A percentile compares a stretch with the other conserved stretches of the same genome.
Conservation (phyloP, 1,140 invertebrate species). For the Lepidurus packardi region DNA sequence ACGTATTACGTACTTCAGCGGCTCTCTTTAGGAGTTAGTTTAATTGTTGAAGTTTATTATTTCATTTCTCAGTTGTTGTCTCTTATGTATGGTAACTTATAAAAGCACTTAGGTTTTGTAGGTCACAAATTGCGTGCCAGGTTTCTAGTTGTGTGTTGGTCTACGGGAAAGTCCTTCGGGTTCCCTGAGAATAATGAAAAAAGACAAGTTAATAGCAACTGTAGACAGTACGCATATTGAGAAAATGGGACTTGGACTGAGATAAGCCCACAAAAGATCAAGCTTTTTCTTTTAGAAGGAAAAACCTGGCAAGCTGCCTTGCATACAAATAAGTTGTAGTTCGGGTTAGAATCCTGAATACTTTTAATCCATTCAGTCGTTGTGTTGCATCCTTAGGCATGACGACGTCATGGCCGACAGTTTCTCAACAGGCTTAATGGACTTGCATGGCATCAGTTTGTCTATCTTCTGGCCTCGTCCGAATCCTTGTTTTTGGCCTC, state of each 20-base stretch:
- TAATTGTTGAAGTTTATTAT: not conserved
- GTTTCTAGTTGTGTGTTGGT: not conserved
- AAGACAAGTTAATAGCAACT: not conserved
- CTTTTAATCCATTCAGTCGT: constrained; percentile 3
- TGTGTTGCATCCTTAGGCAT: not conserved
- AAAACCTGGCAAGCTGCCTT: constrained; percentile 13
- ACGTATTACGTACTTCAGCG: not conserved
- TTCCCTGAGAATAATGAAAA: not conserved
- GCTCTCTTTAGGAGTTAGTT: not conserved
- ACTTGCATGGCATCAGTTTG: too few species aligned
- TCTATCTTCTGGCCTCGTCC: too few species aligned
- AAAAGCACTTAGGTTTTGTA: not conserved
- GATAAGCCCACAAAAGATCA: constrained; percentile 2
- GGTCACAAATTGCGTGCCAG: not conserved
- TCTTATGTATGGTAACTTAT: not conserved
- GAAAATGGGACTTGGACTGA: constrained; percentile 2
- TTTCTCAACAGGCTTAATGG: not conserved
- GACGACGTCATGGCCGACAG: not conserved
- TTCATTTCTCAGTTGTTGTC: not conserved
- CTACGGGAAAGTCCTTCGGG: not conserved
- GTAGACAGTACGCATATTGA: not conserved
- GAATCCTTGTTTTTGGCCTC: too few species aligned
- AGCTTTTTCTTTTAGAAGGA: not conserved
- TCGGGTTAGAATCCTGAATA: not conserved
- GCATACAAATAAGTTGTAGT: constrained; percentile 13